These are phyloP conservation scores for Mungos mungo DNA, from an alignment of 2,113 vertebrate species.

Conservation along the genomic window DNA sequence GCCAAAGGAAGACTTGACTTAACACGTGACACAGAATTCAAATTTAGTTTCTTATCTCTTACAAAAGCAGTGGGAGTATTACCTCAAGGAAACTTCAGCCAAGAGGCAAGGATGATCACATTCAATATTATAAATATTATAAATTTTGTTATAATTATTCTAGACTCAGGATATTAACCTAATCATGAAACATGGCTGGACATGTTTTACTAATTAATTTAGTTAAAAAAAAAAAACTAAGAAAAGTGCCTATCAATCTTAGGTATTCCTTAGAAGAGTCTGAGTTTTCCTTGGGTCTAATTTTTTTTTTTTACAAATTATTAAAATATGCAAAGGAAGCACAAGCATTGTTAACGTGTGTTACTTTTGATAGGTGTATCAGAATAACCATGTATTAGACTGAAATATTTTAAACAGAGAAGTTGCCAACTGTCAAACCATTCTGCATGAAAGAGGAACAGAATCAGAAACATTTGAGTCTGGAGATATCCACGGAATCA, in stretches of 20 bases:
- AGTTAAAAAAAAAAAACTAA: background rate
- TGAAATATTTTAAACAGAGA: background rate
- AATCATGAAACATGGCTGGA: background rate
- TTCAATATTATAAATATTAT: background rate
- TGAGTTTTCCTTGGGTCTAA: background rate
- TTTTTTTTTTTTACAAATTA: constrained; percentile 1
- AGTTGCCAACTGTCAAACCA: background rate
- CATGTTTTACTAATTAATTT: background rate
- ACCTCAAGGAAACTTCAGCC: background rate
- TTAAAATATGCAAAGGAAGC: background rate
- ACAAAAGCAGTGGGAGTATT: background rate
- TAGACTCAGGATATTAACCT: background rate
- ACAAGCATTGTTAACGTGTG: background rate
- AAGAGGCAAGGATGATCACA: background rate
- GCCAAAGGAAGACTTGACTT: background rate
- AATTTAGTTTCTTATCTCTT: background rate
- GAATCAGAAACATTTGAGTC: background rate
- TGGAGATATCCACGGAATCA: background rate
- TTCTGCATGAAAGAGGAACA: background rate
- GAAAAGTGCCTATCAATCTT: background rate
- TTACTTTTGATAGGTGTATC: background rate
- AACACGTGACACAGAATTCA: background rate
- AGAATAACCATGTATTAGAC: constrained; percentile 3
- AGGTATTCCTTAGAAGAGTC: background rate
- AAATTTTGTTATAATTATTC: background rate